phyloP scores from a whole-genome alignment of 2,797 vertebrate genomes.

The Spea hammondii region DNA sequence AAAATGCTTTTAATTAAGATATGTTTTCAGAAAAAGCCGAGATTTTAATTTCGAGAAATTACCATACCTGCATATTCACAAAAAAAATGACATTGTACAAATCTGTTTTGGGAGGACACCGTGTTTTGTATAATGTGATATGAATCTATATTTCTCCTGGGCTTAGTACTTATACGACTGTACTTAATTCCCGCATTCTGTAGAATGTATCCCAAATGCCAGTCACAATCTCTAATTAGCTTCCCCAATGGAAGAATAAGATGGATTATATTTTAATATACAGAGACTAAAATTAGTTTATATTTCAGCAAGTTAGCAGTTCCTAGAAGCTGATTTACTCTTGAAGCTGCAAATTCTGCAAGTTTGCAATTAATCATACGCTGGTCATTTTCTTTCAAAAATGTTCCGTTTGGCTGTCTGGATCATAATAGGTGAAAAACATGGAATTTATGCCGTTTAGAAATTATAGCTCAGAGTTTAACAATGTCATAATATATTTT shows the following conservation, averaged over 20 bases:
- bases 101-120: constrained; percentile 52
- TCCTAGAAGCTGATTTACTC: constrained; percentile 87
- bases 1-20: constrained; percentile 52
- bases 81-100: constrained; percentile 48
- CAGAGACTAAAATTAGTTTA: constrained; percentile 88
- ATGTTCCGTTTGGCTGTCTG: constrained; percentile 73
- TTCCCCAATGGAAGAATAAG: constrained; percentile 79
- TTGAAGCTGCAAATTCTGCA: constrained; percentile 82
- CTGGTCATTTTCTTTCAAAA: constrained; percentile 74
- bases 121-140: constrained; percentile 50
- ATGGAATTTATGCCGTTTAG: constrained; percentile 78
- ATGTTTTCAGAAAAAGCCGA: constrained; percentile 46
- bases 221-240: constrained; percentile 87
- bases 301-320: constrained; percentile 92
- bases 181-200: constrained; percentile 73
- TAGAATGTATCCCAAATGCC: constrained; percentile 74
- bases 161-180: constrained; percentile 62
- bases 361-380: constrained; percentile 81
- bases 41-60: constrained; percentile 46
- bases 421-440: constrained; percentile 76
- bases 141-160: constrained; percentile 41
- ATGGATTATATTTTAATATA: constrained; percentile 94
- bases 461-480: constrained; percentile 69
- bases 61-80: constrained; percentile 42
- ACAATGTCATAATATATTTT: constrained; percentile 58